These are phyloP conservation scores for Cottus gobio DNA, from an alignment of 2,113 vertebrate species.

Conservation along the genomic window DNA sequence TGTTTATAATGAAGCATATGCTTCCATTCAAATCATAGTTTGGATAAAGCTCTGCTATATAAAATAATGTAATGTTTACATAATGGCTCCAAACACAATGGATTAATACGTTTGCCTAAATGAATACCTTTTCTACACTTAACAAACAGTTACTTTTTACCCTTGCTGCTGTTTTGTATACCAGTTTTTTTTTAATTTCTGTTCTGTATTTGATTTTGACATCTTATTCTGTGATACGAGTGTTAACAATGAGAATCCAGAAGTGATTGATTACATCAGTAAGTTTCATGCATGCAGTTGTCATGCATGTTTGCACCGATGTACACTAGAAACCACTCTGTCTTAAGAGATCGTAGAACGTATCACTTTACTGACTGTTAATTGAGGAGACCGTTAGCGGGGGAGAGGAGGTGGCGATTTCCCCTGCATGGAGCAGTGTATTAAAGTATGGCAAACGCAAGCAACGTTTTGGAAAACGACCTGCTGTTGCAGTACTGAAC, in stretches of 20 bases:
- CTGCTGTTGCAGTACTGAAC: too few species aligned
- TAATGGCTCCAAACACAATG: not conserved
- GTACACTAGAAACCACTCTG: constrained; percentile 3
- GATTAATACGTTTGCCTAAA: not conserved
- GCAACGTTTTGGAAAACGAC: too few species aligned
- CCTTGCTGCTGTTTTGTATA: constrained; percentile 23
- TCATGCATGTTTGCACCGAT: constrained; percentile 1
- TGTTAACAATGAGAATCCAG: not conserved
- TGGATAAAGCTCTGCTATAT: not conserved
- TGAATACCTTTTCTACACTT: not conserved
- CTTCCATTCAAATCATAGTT: not conserved
- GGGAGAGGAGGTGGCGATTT: too few species aligned
- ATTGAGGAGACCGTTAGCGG: too few species aligned
- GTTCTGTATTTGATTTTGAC: not conserved
- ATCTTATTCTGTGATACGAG: not conserved
- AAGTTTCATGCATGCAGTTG: not conserved
- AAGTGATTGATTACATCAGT: not conserved
- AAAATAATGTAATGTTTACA: constrained; percentile 45
- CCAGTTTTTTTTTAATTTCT: not conserved
- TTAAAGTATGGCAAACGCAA: too few species aligned
- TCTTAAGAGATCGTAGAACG: not conserved
- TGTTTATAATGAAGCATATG: not conserved
- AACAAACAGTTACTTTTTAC: not conserved
- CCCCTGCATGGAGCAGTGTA: too few species aligned
- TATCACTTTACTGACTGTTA: not conserved